phyloP scores from a whole-genome alignment of 2,888 invertebrate genomes.

The Ditula angustiorana region DNA sequence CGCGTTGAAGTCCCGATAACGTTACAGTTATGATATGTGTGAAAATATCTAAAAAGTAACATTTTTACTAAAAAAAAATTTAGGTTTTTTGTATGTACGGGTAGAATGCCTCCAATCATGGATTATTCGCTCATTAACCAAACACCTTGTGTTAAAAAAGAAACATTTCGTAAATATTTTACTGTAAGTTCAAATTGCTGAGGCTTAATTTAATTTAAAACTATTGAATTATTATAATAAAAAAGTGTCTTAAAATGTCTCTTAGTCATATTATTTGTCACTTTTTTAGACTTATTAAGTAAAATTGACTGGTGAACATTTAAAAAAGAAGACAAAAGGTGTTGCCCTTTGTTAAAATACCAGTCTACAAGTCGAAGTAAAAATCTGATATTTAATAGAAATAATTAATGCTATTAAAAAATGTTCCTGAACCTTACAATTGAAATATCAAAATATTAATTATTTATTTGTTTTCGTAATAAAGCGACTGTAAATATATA shows the following conservation, averaged over 20 bases:
- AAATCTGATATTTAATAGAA: not conserved
- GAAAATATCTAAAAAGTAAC: too few species aligned
- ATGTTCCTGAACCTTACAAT: constrained; percentile 28
- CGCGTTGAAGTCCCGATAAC: too few species aligned
- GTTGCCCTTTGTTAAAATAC: not conserved
- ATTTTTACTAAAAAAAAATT: too few species aligned
- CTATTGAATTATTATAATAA: not conserved
- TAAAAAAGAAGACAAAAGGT: not conserved
- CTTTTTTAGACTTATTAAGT: not conserved
- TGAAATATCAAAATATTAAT: constrained; percentile 2
- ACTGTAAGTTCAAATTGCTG: constrained; percentile 18
- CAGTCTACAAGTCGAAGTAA: not conserved
- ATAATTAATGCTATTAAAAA: constrained; percentile 30
- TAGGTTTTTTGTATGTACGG: too few species aligned
- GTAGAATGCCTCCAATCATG: too few species aligned
- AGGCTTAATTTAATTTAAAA: constrained; percentile 10
- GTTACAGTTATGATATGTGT: too few species aligned
- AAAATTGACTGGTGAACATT: not conserved
- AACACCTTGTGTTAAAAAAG: too few species aligned
- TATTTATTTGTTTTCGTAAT: constrained; percentile 30
- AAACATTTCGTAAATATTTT: not conserved
- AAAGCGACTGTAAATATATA: constrained; percentile 8
- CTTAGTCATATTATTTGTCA: not conserved
- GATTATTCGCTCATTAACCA: too few species aligned
- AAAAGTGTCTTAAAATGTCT: not conserved